These are phyloP conservation scores for Acrossocheilus wenchowensis DNA, from an alignment of 2,797 vertebrate genomes.

Conservation along the genomic window DNA sequence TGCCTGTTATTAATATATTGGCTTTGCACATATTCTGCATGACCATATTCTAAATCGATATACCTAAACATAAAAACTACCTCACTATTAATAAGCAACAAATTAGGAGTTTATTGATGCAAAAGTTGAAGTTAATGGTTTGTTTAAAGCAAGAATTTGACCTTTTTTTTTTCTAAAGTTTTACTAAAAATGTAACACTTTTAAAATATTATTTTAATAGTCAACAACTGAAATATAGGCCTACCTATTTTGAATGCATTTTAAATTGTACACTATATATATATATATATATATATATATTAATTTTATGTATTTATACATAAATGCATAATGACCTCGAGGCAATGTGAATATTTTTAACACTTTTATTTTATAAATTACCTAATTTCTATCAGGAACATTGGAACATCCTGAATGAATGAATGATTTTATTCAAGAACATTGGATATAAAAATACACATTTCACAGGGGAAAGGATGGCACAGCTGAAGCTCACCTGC, in stretches of 20 bases:
- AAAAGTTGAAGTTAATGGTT: background rate
- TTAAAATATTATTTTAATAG: background rate
- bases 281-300: background rate
- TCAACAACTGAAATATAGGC: background rate
- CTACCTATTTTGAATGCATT: background rate
- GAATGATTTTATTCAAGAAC: background rate
- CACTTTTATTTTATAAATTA: background rate
- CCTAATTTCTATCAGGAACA: background rate
- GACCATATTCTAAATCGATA: background rate
- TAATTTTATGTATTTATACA: background rate
- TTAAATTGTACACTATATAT: background rate
- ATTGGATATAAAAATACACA: background rate
- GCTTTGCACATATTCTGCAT: background rate
- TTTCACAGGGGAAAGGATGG: background rate
- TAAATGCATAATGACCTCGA: background rate
- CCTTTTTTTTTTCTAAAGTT: background rate
- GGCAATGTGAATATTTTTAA: background rate
- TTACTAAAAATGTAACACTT: background rate
- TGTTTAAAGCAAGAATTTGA: background rate
- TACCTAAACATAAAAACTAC: background rate
- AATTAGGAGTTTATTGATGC: background rate
- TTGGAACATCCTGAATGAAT: background rate
- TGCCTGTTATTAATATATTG: background rate
- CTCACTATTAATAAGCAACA: background rate
- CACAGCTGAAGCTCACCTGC: background rate